Base-by-base conservation (phyloP, 2,113 vertebrate genomes). In the Phycodurus eques region DNA sequence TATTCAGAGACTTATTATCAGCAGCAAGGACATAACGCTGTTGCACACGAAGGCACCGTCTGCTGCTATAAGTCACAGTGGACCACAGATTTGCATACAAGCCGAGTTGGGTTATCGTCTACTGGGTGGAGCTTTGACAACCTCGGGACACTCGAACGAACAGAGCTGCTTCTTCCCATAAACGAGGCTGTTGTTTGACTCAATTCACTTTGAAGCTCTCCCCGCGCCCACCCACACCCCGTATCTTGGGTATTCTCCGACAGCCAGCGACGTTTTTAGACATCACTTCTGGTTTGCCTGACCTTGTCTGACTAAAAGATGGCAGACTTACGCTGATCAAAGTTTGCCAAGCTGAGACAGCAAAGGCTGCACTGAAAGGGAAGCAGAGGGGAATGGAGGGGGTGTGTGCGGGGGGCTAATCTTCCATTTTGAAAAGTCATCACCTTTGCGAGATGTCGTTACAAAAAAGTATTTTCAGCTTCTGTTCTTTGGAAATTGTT, bases 221-320 rank as follows among this genome's bases (percentile, higher is more conserved):
- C 67, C 72, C 66, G 27, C 64, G 70, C 62, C 39, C 68, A 54
- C 56, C 67, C 66, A 57, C 62, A 70, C 47, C 35, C 68, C 56
- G 54, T 31, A 70, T 43, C 68, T 77, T 65, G 70, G 68, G 57
- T 67, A 78, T 85, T 76, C 67, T 63, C 46, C 70, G 83, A 84
- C 88, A 89, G 85, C 87, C 87, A 88, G 85, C 62, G 47, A 14
- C 83, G 61, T 67, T 73, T 71, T 84, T 73, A 79, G 80, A 85
- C 88, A 86, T 78, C 57, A 20, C 46, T 74, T 73, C 79, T 71
- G 8, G 46, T 65, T 79, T 63, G 77, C 44, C 72, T 77, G 87
- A 90, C 88, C 87, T 89, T 88, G 81, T 83, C 73, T 67, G 64
- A 77, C 74, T 77, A 80, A 79, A 85, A 78, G 60, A 73, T 87